These are phyloP conservation scores for Oreochromis mossambicus DNA, from an alignment of 2,797 vertebrate species.

Conservation along the genomic window DNA sequence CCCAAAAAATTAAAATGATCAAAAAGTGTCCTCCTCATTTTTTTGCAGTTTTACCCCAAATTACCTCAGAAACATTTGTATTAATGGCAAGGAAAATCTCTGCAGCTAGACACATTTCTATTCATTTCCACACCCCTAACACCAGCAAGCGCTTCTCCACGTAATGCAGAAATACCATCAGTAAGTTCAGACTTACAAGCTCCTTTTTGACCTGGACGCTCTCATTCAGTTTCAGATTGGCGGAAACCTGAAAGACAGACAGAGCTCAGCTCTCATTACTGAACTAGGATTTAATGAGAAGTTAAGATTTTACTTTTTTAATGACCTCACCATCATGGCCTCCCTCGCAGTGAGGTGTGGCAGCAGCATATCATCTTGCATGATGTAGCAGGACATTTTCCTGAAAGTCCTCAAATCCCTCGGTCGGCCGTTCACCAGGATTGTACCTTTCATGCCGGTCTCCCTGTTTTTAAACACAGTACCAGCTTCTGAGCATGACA, in stretches of 20 bases:
- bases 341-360: conserved; percentile 90
- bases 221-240: conserved; percentile 94
- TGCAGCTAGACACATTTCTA: background rate
- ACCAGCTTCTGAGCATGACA: background rate
- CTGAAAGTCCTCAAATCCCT: conserved; percentile 94
- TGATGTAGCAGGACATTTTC: conserved; percentile 99
- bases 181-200: conserved; percentile 79
- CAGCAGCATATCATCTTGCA: conserved; percentile 98
- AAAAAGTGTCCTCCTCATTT: background rate
- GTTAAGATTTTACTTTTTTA: background rate
- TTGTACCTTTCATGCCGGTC: conserved; percentile 96
- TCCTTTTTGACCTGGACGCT: conserved; percentile 95
- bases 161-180: background rate
- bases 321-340: conserved; percentile 93
- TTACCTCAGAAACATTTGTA: background rate
- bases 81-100: background rate
- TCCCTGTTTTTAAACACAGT: conserved; percentile 74
- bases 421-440: conserved; percentile 88
- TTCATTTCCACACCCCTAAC: background rate
- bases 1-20: background rate
- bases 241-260: conserved; percentile 83
- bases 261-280: background rate
- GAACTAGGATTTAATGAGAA: background rate
- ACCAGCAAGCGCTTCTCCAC: background rate
- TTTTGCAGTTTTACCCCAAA: background rate